These are phyloP conservation scores for Lepas anatifera DNA, from an alignment of 2,888 invertebrate species.

Conservation along the genomic window DNA sequence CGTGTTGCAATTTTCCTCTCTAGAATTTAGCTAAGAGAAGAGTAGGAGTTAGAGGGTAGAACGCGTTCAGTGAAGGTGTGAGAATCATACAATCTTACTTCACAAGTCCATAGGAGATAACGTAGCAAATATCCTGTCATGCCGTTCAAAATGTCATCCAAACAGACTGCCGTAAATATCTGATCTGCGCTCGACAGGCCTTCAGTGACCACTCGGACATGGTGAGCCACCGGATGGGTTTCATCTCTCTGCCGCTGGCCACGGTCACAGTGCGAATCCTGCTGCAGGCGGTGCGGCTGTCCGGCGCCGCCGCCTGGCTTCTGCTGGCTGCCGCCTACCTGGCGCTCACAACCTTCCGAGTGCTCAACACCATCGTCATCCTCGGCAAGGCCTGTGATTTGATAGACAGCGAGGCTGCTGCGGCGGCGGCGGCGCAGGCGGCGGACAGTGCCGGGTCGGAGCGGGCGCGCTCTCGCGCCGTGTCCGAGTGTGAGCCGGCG, in stretches of 20 bases:
- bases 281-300: conserved; percentile 63
- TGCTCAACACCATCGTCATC: conserved; percentile 76
- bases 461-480: conserved; percentile 18
- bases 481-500: conserved; percentile 56
- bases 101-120: no score
- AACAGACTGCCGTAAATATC: no score
- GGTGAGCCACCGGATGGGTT: conserved; percentile 93
- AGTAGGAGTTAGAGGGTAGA: no score
- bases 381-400: conserved; percentile 81
- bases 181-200: no score
- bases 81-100: no score
- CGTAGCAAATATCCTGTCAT: no score
- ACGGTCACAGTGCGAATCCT: conserved; percentile 85
- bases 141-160: no score
- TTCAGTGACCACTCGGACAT: conserved; percentile 94
- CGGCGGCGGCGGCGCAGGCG: not conserved
- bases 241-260: conserved; percentile 89
- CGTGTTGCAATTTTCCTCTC: no score
- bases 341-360: conserved; percentile 53
- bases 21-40: no score
- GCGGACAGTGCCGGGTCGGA: conserved; percentile 31
- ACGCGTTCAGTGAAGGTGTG: no score
- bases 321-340: conserved; percentile 62
- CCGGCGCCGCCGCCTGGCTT: conserved; percentile 54
- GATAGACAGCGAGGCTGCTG: conserved; percentile 43